These are phyloP conservation scores for Dermatophagoides farinae DNA, from an alignment of 1,140 invertebrate genomes.

Conservation along the genomic window DNA sequence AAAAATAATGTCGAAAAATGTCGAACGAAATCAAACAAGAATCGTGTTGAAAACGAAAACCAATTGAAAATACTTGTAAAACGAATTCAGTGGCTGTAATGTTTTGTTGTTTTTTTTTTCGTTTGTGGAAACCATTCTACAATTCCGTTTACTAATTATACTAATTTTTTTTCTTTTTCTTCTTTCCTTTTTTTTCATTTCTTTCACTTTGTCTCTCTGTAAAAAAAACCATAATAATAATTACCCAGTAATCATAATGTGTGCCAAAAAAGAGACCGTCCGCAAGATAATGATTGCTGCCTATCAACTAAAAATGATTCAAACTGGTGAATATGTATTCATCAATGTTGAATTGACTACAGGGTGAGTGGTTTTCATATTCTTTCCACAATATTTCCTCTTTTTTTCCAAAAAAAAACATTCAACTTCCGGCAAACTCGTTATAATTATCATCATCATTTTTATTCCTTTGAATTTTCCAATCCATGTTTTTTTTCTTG, in stretches of 20 bases:
- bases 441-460: not conserved
- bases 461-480: not conserved
- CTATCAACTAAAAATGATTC: slow-evolving; percentile 73
- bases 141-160: not conserved
- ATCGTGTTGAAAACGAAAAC: no score
- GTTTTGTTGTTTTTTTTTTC: no score
- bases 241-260: slow-evolving; percentile 67
- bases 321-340: slow-evolving; percentile 90
- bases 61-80: no score
- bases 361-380: slow-evolving; percentile 49
- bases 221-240: no score
- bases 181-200: slow-evolving; percentile 7
- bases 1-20: no score
- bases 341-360: slow-evolving; percentile 90
- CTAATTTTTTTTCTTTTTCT: slow-evolving; percentile 16
- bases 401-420: not conserved
- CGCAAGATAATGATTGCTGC: slow-evolving; percentile 72
- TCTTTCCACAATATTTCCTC: not conserved
- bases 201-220: slow-evolving; percentile 1
- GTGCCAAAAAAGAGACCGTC: slow-evolving; percentile 64
- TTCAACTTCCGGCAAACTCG: no score
- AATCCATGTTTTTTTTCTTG: no score
- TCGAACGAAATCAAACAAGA: no score
- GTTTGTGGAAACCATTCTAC: no score
- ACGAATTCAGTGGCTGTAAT: no score